Evolutionary conservation across 2,888 invertebrate genomes (phyloP).

Genomic region (Erannis defoliaria): DNA sequence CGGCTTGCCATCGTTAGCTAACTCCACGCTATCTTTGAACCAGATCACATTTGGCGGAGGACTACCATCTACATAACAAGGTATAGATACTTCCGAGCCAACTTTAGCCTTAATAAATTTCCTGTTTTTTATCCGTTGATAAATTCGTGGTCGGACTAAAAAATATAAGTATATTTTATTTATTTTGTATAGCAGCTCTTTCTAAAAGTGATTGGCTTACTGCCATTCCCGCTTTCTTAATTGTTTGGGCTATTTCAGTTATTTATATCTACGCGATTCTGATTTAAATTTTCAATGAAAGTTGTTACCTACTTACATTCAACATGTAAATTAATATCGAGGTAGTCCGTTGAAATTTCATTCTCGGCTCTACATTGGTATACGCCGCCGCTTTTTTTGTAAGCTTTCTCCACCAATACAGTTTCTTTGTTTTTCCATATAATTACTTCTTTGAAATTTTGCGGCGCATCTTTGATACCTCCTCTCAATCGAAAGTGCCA

Average conservation of each 20-base stretch:
- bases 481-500: neutral
- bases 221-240: too few species aligned
- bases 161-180: too few species aligned
- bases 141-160: neutral
- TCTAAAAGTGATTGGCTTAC: too few species aligned
- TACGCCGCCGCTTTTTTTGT: neutral
- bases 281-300: too few species aligned
- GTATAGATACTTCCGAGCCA: constrained; percentile 1
- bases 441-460: neutral
- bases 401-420: neutral
- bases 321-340: neutral
- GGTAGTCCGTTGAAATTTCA: neutral
- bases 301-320: constrained; percentile 14
- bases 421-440: constrained; percentile 8
- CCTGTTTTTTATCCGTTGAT: neutral
- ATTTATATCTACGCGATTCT: too few species aligned
- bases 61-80: constrained; percentile 21
- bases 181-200: too few species aligned
- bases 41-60: constrained; percentile 23
- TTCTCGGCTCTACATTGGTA: constrained; percentile 4
- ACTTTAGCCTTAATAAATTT: neutral
- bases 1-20: neutral
- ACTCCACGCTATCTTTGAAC: constrained; percentile 7
- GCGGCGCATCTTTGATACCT: neutral
- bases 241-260: too few species aligned